Base-by-base conservation (phyloP, 2,888 invertebrate genomes). In the Mythimna vitellina region DNA sequence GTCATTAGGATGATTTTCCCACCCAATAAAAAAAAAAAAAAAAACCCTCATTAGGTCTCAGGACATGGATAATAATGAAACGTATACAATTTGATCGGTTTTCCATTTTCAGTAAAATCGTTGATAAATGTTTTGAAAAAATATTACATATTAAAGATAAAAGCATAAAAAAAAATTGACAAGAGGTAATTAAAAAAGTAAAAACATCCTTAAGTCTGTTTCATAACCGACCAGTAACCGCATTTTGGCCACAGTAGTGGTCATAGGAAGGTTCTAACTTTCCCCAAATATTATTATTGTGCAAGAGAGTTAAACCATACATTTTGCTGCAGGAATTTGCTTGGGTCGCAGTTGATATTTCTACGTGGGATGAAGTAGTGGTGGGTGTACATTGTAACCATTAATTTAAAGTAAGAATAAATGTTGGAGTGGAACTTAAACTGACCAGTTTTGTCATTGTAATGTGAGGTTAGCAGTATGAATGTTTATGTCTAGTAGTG, bases 251-350 rank as follows among this genome's bases (percentile, higher is more conserved):
- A 22, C 35, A 0, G 7, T 22, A 22, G 38, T 56, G 12, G 1
- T 14, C 56, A 12, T 5, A 14, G 22, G 32, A 42, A 66, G 8
- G 17, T 17, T 66, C 32, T 22, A 22, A 12, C 20, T 32, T 66
- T 65, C 22, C 17, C 12, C 4, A 20, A 46, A 46, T 66, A 46
- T 46, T 64, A 65, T 32, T 35, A 29, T 22, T 12, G 65, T 65
- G 65, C 66, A 32, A 32, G 29, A 46, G 5, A 67, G 12, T 46
- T 32, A 12, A 42, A 65, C 42, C 29, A 22, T 65, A 22, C 32
- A 65, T 9, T 65, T 14, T 51, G 9, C 66, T 8, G 20, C 35
- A 65, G 20, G 35, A 65, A 17, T 66, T 66, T 4, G 6, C 10
- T n/a, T 35, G 49, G 20, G 35, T 14, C 3, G 9, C 12, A 6